These are phyloP conservation scores for Callyntrura sp. DNA, from an alignment of 2,888 invertebrate species.

Conservation along the genomic window DNA sequence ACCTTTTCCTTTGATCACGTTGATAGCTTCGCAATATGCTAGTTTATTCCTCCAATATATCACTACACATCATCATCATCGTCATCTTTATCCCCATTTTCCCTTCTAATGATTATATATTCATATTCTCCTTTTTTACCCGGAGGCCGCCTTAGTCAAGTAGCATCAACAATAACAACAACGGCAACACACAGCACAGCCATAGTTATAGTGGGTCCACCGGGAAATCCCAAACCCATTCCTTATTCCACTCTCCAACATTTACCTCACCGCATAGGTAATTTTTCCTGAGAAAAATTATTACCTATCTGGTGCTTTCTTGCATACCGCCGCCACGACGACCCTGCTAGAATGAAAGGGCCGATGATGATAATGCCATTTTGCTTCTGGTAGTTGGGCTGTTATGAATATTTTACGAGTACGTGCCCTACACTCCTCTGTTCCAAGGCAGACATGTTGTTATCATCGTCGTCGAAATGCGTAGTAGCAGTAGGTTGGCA, in stretches of 20 bases:
- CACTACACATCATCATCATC: neutral
- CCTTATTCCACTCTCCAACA: neutral
- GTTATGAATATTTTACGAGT: neutral
- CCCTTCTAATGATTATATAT: neutral
- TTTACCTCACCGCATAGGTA: neutral
- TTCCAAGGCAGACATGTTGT: neutral
- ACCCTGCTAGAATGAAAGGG: too few species aligned
- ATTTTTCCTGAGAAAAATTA: neutral
- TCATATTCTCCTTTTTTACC: neutral
- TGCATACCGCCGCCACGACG: too few species aligned
- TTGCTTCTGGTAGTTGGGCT: too few species aligned
- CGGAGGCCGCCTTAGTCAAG: neutral
- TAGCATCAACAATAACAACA: conserved; percentile 2
- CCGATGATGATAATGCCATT: too few species aligned
- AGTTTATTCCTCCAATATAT: neutral
- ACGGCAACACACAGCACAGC: neutral
- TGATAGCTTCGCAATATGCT: too few species aligned
- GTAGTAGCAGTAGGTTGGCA: neutral
- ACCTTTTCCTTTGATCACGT: too few species aligned
- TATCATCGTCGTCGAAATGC: neutral
- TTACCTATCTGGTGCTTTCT: too few species aligned
- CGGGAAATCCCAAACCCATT: neutral
- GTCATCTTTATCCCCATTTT: neutral
- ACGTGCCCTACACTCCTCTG: neutral
- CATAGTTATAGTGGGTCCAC: neutral